Percentiles rank a stretch among this genome's conserved stretches.
Evolutionary conservation across 2,113 vertebrate genomes (phyloP).

Genomic region (Phoxinus phoxinus): DNA sequence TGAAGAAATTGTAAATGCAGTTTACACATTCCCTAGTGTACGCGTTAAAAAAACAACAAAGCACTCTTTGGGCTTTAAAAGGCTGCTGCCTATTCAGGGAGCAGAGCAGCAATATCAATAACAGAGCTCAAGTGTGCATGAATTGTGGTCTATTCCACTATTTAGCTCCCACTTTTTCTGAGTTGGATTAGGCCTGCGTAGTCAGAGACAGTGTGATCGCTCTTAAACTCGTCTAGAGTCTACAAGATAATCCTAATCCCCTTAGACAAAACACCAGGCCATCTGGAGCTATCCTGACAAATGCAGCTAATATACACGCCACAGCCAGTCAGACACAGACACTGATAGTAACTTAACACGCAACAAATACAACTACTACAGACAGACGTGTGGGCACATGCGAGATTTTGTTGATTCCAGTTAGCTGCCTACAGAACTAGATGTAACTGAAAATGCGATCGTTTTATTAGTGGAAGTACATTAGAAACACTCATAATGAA

Average conservation of each 20-base stretch:
- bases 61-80: too few species aligned
- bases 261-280: slow-evolving; percentile 77
- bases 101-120: background rate
- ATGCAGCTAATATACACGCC: slow-evolving; percentile 48
- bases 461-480: background rate
- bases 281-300: slow-evolving; percentile 71
- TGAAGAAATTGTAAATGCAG: too few species aligned
- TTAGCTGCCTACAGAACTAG: background rate
- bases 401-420: background rate
- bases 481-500: background rate
- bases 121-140: background rate
- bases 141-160: background rate
- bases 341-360: background rate
- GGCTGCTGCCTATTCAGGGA: background rate
- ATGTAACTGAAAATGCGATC: background rate
- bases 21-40: too few species aligned
- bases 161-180: background rate
- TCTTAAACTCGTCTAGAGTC: slow-evolving; percentile 50
- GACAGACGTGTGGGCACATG: background rate
- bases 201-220: slow-evolving; percentile 13
- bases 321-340: slow-evolving; percentile 31
- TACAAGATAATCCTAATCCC: slow-evolving; percentile 76
- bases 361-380: background rate
- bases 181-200: slow-evolving; percentile 12
- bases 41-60: too few species aligned